These are phyloP conservation scores for Apaloderma vittatum DNA, from an alignment of 2,113 vertebrate genomes.

Conservation along the genomic window DNA sequence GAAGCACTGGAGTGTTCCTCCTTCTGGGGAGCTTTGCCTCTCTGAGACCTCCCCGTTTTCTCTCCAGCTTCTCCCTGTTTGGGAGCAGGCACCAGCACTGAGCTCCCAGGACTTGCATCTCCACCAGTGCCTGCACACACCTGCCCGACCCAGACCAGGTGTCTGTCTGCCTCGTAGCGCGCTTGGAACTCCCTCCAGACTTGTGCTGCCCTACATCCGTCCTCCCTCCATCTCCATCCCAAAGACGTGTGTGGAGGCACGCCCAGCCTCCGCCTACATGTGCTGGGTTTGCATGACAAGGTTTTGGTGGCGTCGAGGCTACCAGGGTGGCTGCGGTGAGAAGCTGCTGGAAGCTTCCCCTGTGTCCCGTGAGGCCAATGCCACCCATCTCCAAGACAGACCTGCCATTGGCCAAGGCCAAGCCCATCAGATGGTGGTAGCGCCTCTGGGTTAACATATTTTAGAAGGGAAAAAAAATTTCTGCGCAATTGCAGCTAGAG, in stretches of 20 bases:
- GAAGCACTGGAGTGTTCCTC: not conserved
- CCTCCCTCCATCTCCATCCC: not conserved
- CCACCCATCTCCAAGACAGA: not conserved
- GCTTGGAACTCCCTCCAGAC: not conserved
- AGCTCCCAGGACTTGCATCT: not conserved
- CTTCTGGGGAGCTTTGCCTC: not conserved
- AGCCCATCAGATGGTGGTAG: not conserved
- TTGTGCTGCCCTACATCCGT: not conserved
- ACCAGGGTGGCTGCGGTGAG: too few species aligned
- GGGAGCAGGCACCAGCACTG: not conserved
- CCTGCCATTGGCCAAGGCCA: not conserved
- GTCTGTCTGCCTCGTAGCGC: rapidly evolving
- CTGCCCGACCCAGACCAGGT: rapidly evolving
- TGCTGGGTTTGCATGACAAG: too few species aligned
- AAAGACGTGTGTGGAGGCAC: not conserved
- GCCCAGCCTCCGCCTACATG: not conserved
- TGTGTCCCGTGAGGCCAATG: not conserved
- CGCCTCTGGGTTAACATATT: not conserved
- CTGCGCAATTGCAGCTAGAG: not conserved
- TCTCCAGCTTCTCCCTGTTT: not conserved
- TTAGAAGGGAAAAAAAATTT: not conserved
- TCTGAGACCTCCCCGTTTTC: rapidly evolving
- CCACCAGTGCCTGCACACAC: rapidly evolving
- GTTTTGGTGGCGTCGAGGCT: too few species aligned
- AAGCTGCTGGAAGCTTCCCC: not conserved